A percentile compares a stretch with the other conserved stretches of the same genome.
These are phyloP conservation scores for Eubasilissa splendida DNA, from an alignment of 2,888 invertebrate species.

Conservation along the genomic window DNA sequence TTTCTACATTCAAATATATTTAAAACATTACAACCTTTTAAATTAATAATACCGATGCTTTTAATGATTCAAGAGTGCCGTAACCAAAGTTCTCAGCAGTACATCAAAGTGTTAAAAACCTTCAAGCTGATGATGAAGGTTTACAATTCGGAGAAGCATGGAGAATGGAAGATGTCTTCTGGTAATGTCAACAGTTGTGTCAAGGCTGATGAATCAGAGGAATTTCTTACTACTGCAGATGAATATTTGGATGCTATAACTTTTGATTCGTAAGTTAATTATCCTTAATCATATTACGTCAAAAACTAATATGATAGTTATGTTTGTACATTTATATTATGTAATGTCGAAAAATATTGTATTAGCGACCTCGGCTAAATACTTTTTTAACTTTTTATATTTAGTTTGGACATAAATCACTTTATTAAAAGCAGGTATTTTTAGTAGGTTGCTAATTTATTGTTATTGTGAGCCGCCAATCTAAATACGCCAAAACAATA, in stretches of 20 bases:
- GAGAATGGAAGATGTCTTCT: constrained; percentile 75
- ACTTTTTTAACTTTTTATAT: too few species aligned
- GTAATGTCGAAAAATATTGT: neutral
- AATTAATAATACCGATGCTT: too few species aligned
- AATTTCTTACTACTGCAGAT: constrained; percentile 69
- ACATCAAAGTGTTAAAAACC: constrained; percentile 75
- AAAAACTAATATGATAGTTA: too few species aligned
- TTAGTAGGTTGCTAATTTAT: too few species aligned
- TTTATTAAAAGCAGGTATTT: too few species aligned
- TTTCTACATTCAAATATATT: too few species aligned
- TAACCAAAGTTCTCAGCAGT: constrained; percentile 72
- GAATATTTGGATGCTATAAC: constrained; percentile 78
- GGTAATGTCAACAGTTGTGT: constrained; percentile 74
- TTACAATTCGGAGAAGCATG: constrained; percentile 71
- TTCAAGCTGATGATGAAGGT: constrained; percentile 78
- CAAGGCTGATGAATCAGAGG: neutral
- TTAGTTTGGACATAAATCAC: too few species aligned
- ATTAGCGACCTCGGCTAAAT: neutral
- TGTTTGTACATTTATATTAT: neutral
- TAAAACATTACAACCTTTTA: too few species aligned
- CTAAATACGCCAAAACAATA: too few species aligned
- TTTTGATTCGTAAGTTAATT: constrained; percentile 80
- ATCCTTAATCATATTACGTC: neutral
- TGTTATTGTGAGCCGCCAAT: too few species aligned
- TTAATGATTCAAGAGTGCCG: constrained; percentile 66